Evolutionary conservation across 2,797 vertebrate species (phyloP).

Genomic region (Pristis pectinata): DNA sequence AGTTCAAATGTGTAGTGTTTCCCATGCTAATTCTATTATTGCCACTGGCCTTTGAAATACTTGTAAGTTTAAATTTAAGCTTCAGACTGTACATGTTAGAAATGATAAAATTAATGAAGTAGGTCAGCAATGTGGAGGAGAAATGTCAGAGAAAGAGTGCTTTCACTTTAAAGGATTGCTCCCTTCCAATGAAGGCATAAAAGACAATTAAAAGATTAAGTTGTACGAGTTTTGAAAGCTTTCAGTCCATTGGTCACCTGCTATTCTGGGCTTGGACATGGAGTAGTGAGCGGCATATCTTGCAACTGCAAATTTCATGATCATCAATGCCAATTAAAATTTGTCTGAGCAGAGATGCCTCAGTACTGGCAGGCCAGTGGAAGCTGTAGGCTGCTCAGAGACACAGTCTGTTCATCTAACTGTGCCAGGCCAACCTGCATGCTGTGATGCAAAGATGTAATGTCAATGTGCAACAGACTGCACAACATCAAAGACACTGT

Average conservation of each 20-base stretch:
- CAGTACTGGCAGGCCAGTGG: background rate
- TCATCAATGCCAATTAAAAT: background rate
- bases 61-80: too few relatives aligned
- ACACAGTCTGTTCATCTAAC: background rate
- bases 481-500: slow-evolving; percentile 22
- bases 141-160: background rate
- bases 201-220: background rate
- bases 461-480: slow-evolving; percentile 26
- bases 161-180: background rate
- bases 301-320: slow-evolving; percentile 13
- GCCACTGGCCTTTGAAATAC: background rate
- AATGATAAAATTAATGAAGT: background rate
- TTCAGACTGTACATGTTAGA: too few relatives aligned
- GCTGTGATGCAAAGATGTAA: slow-evolving; percentile 34
- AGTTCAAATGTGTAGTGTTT: background rate
- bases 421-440: slow-evolving; percentile 11
- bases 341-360: background rate
- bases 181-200: background rate
- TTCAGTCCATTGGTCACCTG: background rate
- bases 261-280: background rate
- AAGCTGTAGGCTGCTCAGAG: background rate
- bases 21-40: background rate
- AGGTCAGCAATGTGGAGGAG: background rate
- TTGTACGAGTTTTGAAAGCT: background rate
- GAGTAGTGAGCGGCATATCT: background rate